A percentile compares a stretch with the other conserved stretches of the same genome.
These are phyloP conservation scores for Slavum lentiscoides DNA, from an alignment of 2,888 invertebrate genomes.

Conservation along the genomic window DNA sequence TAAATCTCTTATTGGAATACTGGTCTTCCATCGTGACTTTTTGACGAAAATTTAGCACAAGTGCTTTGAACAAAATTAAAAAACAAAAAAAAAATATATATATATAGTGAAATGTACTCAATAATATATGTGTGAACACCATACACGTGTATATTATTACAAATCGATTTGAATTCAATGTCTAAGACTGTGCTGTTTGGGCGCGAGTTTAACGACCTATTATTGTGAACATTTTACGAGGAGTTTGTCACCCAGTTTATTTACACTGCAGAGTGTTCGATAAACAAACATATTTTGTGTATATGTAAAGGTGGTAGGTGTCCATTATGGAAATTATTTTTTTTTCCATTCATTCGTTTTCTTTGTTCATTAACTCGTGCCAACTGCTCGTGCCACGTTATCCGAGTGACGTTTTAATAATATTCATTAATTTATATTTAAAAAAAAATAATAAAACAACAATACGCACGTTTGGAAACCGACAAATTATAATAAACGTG, in stretches of 20 bases:
- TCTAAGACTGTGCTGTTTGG: constrained; percentile 7
- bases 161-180: neutral
- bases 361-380: neutral
- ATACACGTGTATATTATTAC: neutral
- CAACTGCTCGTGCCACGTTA: neutral
- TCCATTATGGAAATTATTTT: neutral
- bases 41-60: too few species aligned
- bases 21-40: too few species aligned
- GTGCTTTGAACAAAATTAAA: too few species aligned
- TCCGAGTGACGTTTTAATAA: neutral
- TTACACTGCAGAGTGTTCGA: neutral
- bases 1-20: too few species aligned
- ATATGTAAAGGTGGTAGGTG: neutral
- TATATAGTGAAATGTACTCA: too few species aligned
- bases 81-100: too few species aligned
- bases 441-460: neutral
- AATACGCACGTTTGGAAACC: neutral
- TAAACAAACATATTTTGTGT: neutral
- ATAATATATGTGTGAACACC: neutral
- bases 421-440: constrained; percentile 1
- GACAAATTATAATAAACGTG: neutral
- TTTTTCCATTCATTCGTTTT: neutral
- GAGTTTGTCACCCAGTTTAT: constrained; percentile 13
- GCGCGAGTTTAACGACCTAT: constrained; percentile 14
- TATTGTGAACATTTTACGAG: neutral